phyloP scores from a whole-genome alignment of 2,797 vertebrate species.

The Danio aesculapii region DNA sequence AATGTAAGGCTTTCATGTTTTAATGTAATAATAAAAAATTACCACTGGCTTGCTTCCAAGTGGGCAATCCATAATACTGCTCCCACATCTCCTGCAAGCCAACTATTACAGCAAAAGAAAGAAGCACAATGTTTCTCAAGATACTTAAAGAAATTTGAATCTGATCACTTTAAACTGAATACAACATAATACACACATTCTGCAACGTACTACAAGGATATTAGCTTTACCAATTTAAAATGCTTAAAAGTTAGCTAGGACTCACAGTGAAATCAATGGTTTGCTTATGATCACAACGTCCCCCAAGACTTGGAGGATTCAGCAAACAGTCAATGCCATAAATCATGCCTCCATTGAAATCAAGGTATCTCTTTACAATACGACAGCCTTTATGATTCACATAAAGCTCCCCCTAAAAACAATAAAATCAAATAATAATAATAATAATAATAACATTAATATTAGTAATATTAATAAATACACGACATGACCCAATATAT shows the following conservation, averaged over 20 bases:
- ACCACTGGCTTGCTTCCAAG: conserved; percentile 84
- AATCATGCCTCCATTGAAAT: conserved; percentile 84
- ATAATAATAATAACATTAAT: not conserved
- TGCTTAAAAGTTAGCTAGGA: conserved; percentile 8
- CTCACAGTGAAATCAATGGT: conserved; percentile 78
- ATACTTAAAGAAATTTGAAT: not conserved
- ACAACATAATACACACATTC: not conserved
- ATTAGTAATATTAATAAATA: not conserved
- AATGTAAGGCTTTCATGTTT: not conserved
- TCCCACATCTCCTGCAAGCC: conserved; percentile 75
- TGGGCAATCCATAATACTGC: conserved; percentile 74
- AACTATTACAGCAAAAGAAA: conserved; percentile 73
- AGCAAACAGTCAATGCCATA: conserved; percentile 93
- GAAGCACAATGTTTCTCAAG: not conserved
- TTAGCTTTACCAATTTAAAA: not conserved
- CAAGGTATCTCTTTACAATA: conserved; percentile 84
- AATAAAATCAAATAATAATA: not conserved
- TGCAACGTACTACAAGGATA: not conserved
- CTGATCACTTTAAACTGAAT: not conserved
- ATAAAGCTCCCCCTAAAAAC: conserved; percentile 87
- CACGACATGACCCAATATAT: not conserved
- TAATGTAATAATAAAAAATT: conserved; percentile 18
- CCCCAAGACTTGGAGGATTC: conserved; percentile 86
- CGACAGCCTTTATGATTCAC: conserved; percentile 83
- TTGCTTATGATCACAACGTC: conserved; percentile 84